These are phyloP conservation scores for Herpetotheres cachinnans DNA, from an alignment of 2,113 vertebrate genomes.

Conservation along the genomic window DNA sequence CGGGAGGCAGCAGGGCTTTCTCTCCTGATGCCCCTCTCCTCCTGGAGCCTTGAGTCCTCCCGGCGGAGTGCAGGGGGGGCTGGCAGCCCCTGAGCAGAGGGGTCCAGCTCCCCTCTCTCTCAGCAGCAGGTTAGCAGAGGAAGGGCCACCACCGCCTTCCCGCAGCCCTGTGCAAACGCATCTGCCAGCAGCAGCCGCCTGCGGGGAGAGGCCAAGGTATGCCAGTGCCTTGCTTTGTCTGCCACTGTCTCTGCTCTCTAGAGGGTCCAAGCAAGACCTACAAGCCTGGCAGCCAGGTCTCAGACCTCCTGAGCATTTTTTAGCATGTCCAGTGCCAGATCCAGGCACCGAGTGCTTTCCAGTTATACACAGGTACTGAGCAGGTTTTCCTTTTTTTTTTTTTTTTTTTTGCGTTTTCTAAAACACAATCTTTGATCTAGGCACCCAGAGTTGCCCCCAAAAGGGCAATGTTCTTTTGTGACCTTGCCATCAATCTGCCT, in stretches of 20 bases:
- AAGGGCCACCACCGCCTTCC: neutral
- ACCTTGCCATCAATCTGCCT: neutral
- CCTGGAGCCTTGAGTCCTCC: neutral
- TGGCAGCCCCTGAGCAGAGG: neutral
- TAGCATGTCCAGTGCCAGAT: neutral
- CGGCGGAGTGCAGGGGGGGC: rapidly evolving
- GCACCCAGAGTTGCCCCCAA: neutral
- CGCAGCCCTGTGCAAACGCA: no score
- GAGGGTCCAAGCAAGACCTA: no score
- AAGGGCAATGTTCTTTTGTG: neutral
- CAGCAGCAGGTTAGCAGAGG: neutral
- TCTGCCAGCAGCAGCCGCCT: neutral
- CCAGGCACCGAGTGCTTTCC: rapidly evolving
- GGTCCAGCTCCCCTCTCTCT: neutral
- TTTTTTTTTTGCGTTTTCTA: neutral
- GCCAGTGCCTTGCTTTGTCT: no score
- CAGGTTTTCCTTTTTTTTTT: neutral
- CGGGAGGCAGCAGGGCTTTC: neutral
- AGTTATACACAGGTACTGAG: neutral
- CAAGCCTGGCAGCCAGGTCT: neutral
- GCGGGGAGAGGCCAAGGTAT: no score
- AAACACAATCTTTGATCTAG: neutral
- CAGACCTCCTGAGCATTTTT: neutral
- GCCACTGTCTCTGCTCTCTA: neutral
- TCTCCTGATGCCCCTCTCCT: neutral